phyloP scores from a whole-genome alignment of 1,140 invertebrate genomes.

The Tenebrio molitor region DNA sequence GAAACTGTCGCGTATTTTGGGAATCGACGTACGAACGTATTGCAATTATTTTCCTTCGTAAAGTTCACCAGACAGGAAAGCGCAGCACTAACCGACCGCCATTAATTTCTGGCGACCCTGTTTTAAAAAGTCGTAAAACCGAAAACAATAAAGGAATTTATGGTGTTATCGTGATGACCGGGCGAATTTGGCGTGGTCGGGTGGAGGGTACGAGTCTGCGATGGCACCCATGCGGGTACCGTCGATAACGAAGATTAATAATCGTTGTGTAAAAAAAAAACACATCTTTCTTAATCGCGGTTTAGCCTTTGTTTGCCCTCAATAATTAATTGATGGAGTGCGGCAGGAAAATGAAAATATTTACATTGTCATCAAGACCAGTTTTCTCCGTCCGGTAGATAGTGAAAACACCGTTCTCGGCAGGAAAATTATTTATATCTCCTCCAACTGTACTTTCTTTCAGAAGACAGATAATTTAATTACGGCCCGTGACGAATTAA shows the following conservation, averaged over 20 bases:
- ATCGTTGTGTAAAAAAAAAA: slow-evolving; percentile 3
- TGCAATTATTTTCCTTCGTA: slow-evolving; percentile 4
- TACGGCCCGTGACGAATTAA: slow-evolving; percentile 26
- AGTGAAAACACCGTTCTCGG: neutral
- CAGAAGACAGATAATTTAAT: slow-evolving; percentile 33
- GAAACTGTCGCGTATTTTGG: too few relatives aligned
- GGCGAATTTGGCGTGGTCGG: slow-evolving; percentile 4
- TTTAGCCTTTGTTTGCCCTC: neutral
- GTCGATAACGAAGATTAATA: slow-evolving; percentile 13
- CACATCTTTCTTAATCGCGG: slow-evolving; percentile 1
- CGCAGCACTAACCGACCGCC: slow-evolving; percentile 1
- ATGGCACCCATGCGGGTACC: slow-evolving; percentile 3
- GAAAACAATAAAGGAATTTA: slow-evolving; percentile 16
- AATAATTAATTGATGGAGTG: slow-evolving; percentile 24
- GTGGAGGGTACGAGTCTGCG: neutral
- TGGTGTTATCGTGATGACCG: slow-evolving; percentile 1
- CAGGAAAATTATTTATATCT: slow-evolving; percentile 27
- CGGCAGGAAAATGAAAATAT: slow-evolving; percentile 12
- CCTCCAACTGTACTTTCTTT: slow-evolving; percentile 17
- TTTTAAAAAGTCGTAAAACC: slow-evolving; percentile 21
- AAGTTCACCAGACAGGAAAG: slow-evolving; percentile 24
- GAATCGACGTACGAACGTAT: too few relatives aligned
- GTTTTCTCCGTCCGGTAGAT: neutral
- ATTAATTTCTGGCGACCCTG: slow-evolving; percentile 9
- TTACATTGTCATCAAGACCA: slow-evolving; percentile 10